phyloP scores from a whole-genome alignment of 2,113 vertebrate genomes.

The Elgaria multicarinata region DNA sequence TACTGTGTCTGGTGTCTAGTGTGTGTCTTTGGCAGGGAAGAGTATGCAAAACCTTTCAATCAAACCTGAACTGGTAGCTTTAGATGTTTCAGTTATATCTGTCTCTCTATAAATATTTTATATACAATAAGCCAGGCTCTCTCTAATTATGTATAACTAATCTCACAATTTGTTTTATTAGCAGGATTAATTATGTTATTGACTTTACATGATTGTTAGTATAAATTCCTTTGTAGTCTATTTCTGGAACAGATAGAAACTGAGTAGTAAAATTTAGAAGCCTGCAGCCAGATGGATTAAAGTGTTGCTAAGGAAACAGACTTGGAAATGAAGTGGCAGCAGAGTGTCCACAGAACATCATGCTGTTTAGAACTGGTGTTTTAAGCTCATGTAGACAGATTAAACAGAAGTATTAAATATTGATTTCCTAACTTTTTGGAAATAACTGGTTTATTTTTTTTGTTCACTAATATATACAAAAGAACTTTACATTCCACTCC shows the following conservation, averaged over 20 bases:
- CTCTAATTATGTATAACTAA: conserved; percentile 13
- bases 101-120: neutral
- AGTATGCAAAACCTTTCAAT: neutral
- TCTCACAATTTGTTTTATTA: conserved; percentile 41
- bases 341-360: conserved; percentile 71
- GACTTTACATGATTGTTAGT: conserved; percentile 61
- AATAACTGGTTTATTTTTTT: conserved; percentile 12
- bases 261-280: conserved; percentile 70
- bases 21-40: neutral
- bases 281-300: conserved; percentile 70
- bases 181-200: conserved; percentile 47
- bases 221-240: conserved; percentile 59
- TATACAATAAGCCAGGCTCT: conserved; percentile 12
- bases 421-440: conserved; percentile 59
- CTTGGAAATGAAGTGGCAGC: conserved; percentile 72
- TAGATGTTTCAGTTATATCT: neutral
- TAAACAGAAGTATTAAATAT: conserved; percentile 50
- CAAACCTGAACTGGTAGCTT: neutral
- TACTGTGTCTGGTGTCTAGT: neutral
- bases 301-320: conserved; percentile 73
- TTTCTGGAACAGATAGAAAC: conserved; percentile 63
- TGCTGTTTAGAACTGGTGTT: conserved; percentile 66
- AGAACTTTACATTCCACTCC: neutral
- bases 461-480: neutral
- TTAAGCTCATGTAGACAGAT: conserved; percentile 62